Conservation (phyloP, 2,797 vertebrate species). For the Falco columbarius region DNA sequence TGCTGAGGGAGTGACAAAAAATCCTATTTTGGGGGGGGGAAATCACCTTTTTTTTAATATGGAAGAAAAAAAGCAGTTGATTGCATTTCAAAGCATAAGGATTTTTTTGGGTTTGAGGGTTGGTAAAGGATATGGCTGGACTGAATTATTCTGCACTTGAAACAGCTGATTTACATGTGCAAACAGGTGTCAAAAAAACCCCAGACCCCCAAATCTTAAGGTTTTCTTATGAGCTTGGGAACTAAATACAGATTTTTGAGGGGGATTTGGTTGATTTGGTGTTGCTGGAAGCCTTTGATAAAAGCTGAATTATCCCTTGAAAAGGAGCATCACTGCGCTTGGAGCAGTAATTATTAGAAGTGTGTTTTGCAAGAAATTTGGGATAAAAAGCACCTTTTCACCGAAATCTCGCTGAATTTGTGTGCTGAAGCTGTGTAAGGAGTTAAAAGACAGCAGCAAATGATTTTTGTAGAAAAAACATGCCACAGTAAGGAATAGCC, state of each 20-base stretch:
- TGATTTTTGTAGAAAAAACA: neutral
- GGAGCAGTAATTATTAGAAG: neutral
- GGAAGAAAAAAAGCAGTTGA: neutral
- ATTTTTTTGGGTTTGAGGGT: neutral
- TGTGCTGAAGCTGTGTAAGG: accelerated
- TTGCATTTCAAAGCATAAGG: neutral
- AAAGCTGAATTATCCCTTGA: neutral
- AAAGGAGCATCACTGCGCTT: neutral
- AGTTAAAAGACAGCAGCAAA: neutral
- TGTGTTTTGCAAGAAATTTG: neutral
- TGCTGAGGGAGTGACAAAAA: neutral
- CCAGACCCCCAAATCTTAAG: neutral
- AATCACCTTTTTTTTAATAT: neutral
- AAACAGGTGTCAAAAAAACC: accelerated
- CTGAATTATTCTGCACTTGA: neutral
- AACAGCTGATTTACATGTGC: neutral
- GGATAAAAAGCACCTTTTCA: neutral
- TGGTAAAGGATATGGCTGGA: neutral
- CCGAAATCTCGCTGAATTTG: accelerated
- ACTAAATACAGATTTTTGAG: neutral
- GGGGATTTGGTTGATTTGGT: neutral
- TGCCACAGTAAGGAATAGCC: accelerated
- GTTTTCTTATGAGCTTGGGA: neutral
- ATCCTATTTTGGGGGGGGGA: neutral
- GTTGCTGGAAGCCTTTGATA: neutral